Evolutionary conservation across 2,888 invertebrate genomes (phyloP).

Genomic region (Troglohyphantes excavatus): DNA sequence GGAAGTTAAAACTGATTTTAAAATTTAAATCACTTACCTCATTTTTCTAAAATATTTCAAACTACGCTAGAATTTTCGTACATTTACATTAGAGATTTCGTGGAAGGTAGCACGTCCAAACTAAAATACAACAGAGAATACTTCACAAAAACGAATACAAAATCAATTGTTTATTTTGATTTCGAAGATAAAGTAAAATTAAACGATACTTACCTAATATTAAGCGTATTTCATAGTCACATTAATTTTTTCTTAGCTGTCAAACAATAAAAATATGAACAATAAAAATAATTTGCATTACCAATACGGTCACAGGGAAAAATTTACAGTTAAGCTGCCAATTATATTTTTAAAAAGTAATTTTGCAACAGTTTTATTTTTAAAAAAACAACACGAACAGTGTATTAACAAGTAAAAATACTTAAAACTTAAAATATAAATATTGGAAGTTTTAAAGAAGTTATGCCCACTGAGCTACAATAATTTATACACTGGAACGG

Average conservation of each 20-base stretch:
- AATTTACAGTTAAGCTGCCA: no score
- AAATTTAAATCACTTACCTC: conserved; percentile 28
- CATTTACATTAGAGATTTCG: conserved; percentile 47
- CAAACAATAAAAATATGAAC: conserved; percentile 56
- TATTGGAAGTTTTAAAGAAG: no score
- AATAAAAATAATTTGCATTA: conserved; percentile 30
- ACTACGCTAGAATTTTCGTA: conserved; percentile 20
- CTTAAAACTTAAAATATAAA: no score
- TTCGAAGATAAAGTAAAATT: not conserved
- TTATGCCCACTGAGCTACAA: no score
- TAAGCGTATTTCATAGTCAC: conserved; percentile 1
- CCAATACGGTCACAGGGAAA: conserved; percentile 10
- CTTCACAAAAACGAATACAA: not conserved
- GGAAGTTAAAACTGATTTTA: no score
- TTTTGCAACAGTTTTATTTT: no score
- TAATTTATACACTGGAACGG: no score
- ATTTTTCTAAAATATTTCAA: conserved; percentile 47
- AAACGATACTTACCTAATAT: conserved; percentile 15
- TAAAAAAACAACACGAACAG: no score
- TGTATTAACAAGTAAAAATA: no score
- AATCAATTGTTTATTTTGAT: not conserved
- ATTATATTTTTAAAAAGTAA: no score
- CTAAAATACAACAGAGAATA: not conserved
- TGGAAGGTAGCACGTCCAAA: not conserved
- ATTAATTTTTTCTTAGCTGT: conserved; percentile 42